Percentiles rank a stretch among this genome's conserved stretches.
phyloP scores from a whole-genome alignment of 2,797 vertebrate species.

The Tympanoctomys barrerae region DNA sequence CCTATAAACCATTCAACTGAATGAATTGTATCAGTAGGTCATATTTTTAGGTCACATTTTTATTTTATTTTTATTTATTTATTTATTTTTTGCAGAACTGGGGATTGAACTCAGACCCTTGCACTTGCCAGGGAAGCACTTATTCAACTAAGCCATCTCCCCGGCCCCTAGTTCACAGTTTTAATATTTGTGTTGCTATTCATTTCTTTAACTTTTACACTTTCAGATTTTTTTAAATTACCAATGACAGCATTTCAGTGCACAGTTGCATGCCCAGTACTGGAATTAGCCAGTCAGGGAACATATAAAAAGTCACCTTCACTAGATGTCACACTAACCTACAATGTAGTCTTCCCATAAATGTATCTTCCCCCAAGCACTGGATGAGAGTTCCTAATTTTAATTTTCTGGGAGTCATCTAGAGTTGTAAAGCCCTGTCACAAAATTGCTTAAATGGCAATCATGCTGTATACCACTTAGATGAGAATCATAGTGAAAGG shows the following conservation, averaged over 20 bases:
- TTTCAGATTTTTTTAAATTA: not conserved
- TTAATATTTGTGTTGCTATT: not conserved
- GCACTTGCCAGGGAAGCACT: no score
- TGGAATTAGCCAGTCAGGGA: not conserved
- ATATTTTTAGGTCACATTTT: slow-evolving; percentile 17
- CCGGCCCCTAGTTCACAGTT: not conserved
- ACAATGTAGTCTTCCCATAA: slow-evolving; percentile 18
- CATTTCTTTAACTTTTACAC: not conserved
- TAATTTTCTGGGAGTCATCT: slow-evolving; percentile 28
- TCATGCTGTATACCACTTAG: slow-evolving; percentile 72
- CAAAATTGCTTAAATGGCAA: slow-evolving; percentile 81
- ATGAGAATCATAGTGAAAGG: slow-evolving; percentile 67
- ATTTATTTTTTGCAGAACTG: no score
- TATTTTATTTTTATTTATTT: no score
- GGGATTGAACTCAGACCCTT: no score
- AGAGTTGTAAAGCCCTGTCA: slow-evolving; percentile 74
- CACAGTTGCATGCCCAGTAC: not conserved
- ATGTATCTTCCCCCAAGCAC: not conserved
- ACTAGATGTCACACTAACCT: slow-evolving; percentile 18
- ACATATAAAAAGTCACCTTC: not conserved
- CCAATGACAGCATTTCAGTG: not conserved
- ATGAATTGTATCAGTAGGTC: not conserved
- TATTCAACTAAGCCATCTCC: no score
- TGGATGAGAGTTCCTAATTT: slow-evolving; percentile 26
- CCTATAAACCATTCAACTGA: not conserved